Conservation (phyloP, 2,888 invertebrate genomes). For the Coleophora deauratella region DNA sequence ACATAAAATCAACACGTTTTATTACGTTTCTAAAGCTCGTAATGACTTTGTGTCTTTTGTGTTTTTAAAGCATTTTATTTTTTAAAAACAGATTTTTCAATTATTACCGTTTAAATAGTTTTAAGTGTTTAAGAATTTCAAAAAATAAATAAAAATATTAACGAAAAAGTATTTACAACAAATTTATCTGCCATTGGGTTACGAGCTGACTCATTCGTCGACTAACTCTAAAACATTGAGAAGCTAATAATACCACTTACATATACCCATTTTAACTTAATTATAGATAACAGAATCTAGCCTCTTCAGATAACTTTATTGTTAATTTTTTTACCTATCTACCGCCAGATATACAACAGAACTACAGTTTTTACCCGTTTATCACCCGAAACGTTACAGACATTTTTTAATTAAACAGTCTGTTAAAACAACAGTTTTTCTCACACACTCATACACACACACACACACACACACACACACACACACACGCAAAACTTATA, state of each 20-base stretch:
- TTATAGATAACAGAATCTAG: constrained; percentile 53
- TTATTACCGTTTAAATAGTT: too few species aligned
- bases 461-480: too few species aligned
- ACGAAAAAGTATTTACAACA: constrained; percentile 23
- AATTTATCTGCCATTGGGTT: constrained; percentile 63
- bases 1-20: too few species aligned
- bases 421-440: constrained; percentile 16
- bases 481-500: too few species aligned
- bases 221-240: constrained; percentile 74
- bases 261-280: constrained; percentile 42
- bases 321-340: constrained; percentile 59
- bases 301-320: constrained; percentile 56
- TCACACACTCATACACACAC: constrained; percentile 16
- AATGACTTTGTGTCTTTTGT: too few species aligned
- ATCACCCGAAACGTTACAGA: constrained; percentile 49
- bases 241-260: constrained; percentile 65
- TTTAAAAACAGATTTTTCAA: too few species aligned
- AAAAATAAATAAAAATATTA: constrained; percentile 11
- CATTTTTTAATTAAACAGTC: constrained; percentile 2
- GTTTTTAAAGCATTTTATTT: too few species aligned
- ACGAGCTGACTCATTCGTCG: constrained; percentile 70
- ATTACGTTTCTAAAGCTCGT: too few species aligned
- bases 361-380: constrained; percentile 63
- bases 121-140: too few species aligned
- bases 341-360: constrained; percentile 47